phyloP scores from a whole-genome alignment of 2,113 vertebrate species.

The Hippocampus guttulatus region DNA sequence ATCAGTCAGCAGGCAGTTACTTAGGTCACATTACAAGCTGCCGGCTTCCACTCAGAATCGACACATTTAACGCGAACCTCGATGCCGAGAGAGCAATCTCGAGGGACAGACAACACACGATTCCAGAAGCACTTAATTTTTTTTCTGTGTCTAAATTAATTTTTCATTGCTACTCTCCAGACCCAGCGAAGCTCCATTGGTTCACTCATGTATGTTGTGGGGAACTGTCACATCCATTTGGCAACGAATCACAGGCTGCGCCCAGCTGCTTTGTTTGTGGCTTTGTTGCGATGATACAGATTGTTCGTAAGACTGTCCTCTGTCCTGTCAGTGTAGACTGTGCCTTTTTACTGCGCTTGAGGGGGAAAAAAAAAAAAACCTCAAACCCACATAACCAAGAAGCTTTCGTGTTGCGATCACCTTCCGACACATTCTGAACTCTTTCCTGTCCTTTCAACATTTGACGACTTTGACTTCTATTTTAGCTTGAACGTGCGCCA shows the following conservation, averaged over 20 bases:
- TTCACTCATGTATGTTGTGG: slow-evolving; percentile 72
- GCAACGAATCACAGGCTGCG: slow-evolving; percentile 68
- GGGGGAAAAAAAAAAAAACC: slow-evolving; percentile 36
- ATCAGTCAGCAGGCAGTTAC: slow-evolving; percentile 65
- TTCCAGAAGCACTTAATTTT: slow-evolving; percentile 81
- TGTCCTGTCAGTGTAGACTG: slow-evolving; percentile 38
- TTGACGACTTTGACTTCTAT: neutral
- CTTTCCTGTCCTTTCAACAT: slow-evolving; percentile 20
- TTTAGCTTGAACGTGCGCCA: neutral
- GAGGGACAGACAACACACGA: slow-evolving; percentile 75
- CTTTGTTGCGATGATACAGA: slow-evolving; percentile 40
- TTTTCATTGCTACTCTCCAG: slow-evolving; percentile 80
- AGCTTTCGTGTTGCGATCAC: slow-evolving; percentile 36
- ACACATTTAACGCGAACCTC: slow-evolving; percentile 76
- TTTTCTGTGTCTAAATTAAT: slow-evolving; percentile 79
- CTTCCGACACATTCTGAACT: slow-evolving; percentile 42
- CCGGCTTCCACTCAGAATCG: slow-evolving; percentile 75
- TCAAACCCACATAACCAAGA: slow-evolving; percentile 41
- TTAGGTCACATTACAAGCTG: slow-evolving; percentile 80
- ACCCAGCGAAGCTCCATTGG: slow-evolving; percentile 71
- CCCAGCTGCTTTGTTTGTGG: slow-evolving; percentile 65
- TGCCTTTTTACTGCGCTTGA: slow-evolving; percentile 51
- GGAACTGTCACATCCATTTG: slow-evolving; percentile 65
- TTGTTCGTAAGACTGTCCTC: slow-evolving; percentile 56
- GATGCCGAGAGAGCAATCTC: slow-evolving; percentile 75